Percentiles rank a stretch among this genome's conserved stretches.
phyloP scores from a whole-genome alignment of 2,888 invertebrate species.

The Iphiclides podalirius region DNA sequence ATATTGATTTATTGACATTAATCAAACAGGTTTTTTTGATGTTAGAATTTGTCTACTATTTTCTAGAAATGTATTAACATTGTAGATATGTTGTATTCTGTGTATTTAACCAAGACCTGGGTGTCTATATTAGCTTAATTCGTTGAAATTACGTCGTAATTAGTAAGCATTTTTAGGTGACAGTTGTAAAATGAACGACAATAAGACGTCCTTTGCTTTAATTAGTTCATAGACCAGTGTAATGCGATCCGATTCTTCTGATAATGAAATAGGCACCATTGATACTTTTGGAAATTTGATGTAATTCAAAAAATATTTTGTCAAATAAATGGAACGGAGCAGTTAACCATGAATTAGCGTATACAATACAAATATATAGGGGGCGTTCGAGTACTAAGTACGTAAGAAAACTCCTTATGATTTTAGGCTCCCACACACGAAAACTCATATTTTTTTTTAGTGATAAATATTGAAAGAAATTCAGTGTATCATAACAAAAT shows the following conservation, averaged over 20 bases:
- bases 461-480: too few species aligned
- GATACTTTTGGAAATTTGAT: constrained; percentile 10
- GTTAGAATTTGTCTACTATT: neutral
- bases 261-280: constrained; percentile 30
- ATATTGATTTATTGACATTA: neutral
- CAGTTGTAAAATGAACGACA: constrained; percentile 64
- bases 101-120: constrained; percentile 3
- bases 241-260: constrained; percentile 23
- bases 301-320: neutral
- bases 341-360: too few species aligned
- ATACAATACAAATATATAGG: too few species aligned
- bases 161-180: constrained; percentile 31
- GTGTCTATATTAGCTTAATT: constrained; percentile 15
- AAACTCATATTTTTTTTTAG: too few species aligned
- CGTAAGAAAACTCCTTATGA: too few species aligned
- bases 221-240: constrained; percentile 57
- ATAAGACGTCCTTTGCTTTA: constrained; percentile 79
- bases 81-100: neutral
- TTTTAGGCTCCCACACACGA: too few species aligned
- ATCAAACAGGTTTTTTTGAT: neutral
- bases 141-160: constrained; percentile 3
- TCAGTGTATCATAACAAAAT: too few species aligned
- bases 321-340: too few species aligned
- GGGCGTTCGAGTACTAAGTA: too few species aligned
- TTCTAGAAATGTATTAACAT: constrained; percentile 12